Evolutionary conservation across 2,888 invertebrate genomes (phyloP).

Genomic region (Odontomyia ornata): DNA sequence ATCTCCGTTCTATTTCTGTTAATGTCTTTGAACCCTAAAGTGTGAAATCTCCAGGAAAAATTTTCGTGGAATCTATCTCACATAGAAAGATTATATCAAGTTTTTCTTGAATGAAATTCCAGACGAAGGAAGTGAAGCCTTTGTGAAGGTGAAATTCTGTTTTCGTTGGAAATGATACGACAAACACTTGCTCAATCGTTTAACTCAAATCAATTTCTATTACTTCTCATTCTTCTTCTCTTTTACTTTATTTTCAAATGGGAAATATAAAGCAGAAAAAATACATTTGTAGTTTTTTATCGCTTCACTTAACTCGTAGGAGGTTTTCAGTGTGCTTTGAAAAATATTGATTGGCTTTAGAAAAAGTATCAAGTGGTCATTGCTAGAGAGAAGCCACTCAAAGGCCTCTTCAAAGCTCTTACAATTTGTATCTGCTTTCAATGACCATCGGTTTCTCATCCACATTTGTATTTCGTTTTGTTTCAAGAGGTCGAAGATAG

Average conservation of each 20-base stretch:
- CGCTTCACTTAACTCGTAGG: background rate
- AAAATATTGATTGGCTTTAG: conserved; percentile 18
- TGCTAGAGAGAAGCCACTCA: conserved; percentile 33
- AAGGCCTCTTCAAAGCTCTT: conserved; percentile 23
- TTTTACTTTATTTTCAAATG: background rate
- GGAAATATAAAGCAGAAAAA: background rate
- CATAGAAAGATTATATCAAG: too few relatives aligned
- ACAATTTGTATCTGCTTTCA: background rate
- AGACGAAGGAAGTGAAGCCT: too few relatives aligned
- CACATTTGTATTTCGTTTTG: background rate
- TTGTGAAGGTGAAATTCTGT: too few relatives aligned
- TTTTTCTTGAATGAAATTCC: too few relatives aligned
- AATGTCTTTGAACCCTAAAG: too few relatives aligned
- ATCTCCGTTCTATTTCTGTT: too few relatives aligned
- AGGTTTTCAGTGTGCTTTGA: background rate
- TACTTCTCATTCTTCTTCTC: background rate
- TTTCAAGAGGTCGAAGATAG: background rate
- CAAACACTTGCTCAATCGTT: too few relatives aligned
- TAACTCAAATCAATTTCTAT: background rate
- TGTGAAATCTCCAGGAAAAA: too few relatives aligned
- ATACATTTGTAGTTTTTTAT: background rate
- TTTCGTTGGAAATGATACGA: too few relatives aligned
- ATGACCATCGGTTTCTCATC: conserved; percentile 8
- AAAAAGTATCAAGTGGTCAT: conserved; percentile 31
- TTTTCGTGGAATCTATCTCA: too few relatives aligned